Percentiles rank a stretch among this genome's conserved stretches.
These are phyloP conservation scores for Coreoperca whiteheadi DNA, from an alignment of 2,113 vertebrate genomes.

Conservation along the genomic window DNA sequence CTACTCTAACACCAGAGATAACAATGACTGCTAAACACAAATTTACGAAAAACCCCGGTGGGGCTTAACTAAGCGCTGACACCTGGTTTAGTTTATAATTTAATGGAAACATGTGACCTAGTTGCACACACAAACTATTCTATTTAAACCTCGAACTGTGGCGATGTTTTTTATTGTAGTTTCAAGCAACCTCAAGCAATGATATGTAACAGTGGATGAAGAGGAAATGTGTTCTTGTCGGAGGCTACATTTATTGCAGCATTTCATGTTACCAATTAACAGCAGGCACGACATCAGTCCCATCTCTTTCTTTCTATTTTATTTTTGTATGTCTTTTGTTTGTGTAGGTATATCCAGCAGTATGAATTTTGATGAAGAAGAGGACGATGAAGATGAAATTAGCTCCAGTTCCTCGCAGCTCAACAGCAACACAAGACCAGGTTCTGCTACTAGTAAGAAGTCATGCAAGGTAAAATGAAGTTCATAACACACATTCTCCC, in stretches of 20 bases:
- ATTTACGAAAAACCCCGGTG: background rate
- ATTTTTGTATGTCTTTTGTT: background rate
- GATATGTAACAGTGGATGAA: background rate
- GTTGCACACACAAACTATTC: background rate
- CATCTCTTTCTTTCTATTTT: background rate
- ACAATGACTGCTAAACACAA: background rate
- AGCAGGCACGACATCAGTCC: background rate
- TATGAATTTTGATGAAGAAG: constrained; percentile 98
- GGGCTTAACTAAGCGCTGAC: background rate
- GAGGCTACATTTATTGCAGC: background rate
- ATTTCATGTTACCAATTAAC: constrained; percentile 6
- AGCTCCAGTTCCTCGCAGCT: constrained; percentile 98
- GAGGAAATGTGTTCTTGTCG: background rate
- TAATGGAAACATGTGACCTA: background rate
- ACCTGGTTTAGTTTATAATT: background rate
- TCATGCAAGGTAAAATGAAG: constrained; percentile 88
- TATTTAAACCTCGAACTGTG: background rate
- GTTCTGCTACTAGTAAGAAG: constrained; percentile 96
- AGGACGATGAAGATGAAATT: constrained; percentile 96
- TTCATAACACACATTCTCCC: background rate
- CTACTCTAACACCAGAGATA: background rate
- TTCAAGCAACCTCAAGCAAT: background rate
- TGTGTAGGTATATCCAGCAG: constrained; percentile 95
- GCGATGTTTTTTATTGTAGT: background rate
- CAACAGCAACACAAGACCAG: constrained; percentile 95